Conservation (phyloP, 2,113 vertebrate species). For the Tonatia bakeri region DNA sequence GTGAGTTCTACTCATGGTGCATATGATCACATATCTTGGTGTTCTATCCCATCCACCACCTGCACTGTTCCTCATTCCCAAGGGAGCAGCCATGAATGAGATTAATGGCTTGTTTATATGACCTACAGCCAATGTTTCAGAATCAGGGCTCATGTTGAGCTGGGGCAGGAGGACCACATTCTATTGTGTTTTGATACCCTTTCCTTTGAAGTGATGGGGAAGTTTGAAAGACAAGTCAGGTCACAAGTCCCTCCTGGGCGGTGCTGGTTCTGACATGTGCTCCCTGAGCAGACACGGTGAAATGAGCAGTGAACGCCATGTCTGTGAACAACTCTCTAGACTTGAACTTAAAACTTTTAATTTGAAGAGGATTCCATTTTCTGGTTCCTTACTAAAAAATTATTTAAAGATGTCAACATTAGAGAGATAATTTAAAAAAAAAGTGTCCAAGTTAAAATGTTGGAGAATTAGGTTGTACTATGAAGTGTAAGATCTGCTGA, state of each 20-base stretch:
- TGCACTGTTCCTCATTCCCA: background rate
- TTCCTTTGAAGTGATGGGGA: background rate
- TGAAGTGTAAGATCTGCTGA: background rate
- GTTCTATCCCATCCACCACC: background rate
- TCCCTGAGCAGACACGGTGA: background rate
- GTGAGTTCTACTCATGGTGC: background rate
- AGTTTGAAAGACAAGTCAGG: background rate
- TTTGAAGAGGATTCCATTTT: background rate
- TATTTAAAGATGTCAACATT: background rate
- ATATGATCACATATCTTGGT: background rate
- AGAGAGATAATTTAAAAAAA: background rate
- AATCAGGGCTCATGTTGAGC: background rate
- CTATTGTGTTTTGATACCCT: background rate
- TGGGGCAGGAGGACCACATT: background rate
- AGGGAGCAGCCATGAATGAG: background rate
- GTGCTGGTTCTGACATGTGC: background rate
- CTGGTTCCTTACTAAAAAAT: background rate
- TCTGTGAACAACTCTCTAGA: background rate
- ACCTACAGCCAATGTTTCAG: background rate
- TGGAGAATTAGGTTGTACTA: background rate
- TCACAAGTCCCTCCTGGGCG: rapidly evolving
- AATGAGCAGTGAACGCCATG: background rate
- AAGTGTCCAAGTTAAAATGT: background rate
- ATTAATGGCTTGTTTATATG: background rate
- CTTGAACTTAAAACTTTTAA: background rate